phyloP scores from a whole-genome alignment of 2,797 vertebrate genomes.

The Ctenopoma kingsleyae region DNA sequence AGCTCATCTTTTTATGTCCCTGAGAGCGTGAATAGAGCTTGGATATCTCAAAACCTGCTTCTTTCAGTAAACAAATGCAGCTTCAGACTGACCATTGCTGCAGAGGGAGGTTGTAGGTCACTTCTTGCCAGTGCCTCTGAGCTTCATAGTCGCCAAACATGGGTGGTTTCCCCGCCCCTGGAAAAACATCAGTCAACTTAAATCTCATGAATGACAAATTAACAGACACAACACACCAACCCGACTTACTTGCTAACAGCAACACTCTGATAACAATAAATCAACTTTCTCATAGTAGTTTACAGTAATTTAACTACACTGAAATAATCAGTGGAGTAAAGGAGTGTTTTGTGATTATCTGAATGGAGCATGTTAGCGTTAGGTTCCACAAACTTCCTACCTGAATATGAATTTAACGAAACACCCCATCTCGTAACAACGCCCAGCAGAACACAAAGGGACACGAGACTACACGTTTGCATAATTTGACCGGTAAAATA shows the following conservation, averaged over 20 bases:
- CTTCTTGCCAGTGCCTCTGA: conserved; percentile 98
- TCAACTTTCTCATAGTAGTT: background rate
- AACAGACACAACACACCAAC: background rate
- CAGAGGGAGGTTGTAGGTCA: conserved; percentile 93
- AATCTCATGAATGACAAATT: conserved; percentile 23
- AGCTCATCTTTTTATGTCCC: background rate
- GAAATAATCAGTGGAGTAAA: background rate
- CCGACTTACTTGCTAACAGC: background rate
- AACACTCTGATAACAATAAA: background rate
- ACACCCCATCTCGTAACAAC: conserved; percentile 92
- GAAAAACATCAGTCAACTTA: conserved; percentile 29
- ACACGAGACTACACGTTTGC: conserved; percentile 89
- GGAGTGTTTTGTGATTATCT: background rate
- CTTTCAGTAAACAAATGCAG: conserved; percentile 11
- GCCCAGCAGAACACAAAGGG: conserved; percentile 85
- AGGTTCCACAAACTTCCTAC: conserved; percentile 72
- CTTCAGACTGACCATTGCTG: conserved; percentile 89
- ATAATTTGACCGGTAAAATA: conserved; percentile 69
- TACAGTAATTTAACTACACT: background rate
- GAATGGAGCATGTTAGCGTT: conserved; percentile 5
- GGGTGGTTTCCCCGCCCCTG: conserved; percentile 93
- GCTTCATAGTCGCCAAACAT: conserved; percentile 99
- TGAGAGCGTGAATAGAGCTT: background rate
- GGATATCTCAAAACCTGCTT: background rate
- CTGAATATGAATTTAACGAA: conserved; percentile 95